These are phyloP conservation scores for Poicephalus gulielmi DNA, from an alignment of 2,113 vertebrate species.

Conservation along the genomic window DNA sequence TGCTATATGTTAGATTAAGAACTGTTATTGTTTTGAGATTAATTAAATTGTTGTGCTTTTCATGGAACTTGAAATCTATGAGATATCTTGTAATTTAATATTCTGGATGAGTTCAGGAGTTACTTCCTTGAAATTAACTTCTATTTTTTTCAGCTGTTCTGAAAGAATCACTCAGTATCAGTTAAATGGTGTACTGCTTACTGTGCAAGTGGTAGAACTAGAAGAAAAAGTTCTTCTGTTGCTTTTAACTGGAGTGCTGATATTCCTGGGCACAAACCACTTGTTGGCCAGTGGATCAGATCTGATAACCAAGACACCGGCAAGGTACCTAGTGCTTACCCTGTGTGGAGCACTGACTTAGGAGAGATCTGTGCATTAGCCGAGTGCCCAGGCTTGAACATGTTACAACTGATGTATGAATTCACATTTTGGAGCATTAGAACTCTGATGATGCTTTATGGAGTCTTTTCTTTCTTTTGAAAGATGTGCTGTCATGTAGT, in stretches of 20 bases:
- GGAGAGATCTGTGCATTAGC: neutral
- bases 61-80: slow-evolving; percentile 1
- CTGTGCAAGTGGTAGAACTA: neutral
- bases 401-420: neutral
- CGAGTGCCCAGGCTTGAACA: neutral
- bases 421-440: neutral
- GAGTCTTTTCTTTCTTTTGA: slow-evolving; percentile 20
- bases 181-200: neutral
- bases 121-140: neutral
- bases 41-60: slow-evolving; percentile 67
- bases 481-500: slow-evolving; percentile 9
- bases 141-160: neutral
- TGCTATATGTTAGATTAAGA: slow-evolving; percentile 77
- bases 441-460: neutral
- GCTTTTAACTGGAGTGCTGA: neutral
- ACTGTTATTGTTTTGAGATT: slow-evolving; percentile 71
- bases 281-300: neutral
- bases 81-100: slow-evolving; percentile 41
- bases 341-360: neutral
- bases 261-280: neutral
- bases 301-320: neutral
- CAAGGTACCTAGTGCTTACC: neutral
- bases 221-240: neutral
- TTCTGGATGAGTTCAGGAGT: slow-evolving; percentile 20
- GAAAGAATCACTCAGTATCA: neutral